phyloP scores from a whole-genome alignment of 2,113 vertebrate genomes.

The Poeciliopsis prolifica region DNA sequence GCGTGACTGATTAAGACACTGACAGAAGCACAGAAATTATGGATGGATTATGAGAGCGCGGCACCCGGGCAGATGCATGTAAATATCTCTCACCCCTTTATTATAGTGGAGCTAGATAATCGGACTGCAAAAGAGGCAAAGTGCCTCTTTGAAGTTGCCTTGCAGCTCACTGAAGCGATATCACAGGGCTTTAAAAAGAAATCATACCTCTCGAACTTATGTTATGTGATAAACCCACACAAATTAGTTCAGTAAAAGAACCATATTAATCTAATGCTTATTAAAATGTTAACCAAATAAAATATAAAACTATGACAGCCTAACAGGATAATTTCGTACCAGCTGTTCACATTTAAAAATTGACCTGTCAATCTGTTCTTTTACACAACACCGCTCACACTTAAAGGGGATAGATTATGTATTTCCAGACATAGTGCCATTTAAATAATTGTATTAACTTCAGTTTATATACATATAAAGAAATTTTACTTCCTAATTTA shows the following conservation, averaged over 20 bases:
- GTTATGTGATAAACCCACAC: too few relatives aligned
- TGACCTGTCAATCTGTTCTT: neutral
- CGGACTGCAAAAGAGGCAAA: neutral
- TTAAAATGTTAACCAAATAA: neutral
- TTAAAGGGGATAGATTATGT: too few relatives aligned
- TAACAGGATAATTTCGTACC: too few relatives aligned
- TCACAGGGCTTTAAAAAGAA: neutral
- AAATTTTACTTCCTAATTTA: too few relatives aligned
- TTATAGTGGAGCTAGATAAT: neutral
- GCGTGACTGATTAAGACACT: conserved; percentile 63
- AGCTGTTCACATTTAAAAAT: neutral
- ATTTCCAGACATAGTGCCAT: too few relatives aligned
- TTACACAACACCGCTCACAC: neutral
- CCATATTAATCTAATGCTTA: neutral
- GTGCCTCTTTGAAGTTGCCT: neutral
- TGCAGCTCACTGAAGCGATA: neutral
- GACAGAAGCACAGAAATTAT: conserved; percentile 44
- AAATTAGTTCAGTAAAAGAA: too few relatives aligned
- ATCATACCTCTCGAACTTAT: neutral
- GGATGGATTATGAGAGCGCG: conserved; percentile 6
- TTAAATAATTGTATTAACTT: too few relatives aligned
- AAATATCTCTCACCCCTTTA: neutral
- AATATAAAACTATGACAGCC: too few relatives aligned
- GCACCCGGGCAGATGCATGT: neutral
- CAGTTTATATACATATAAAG: too few relatives aligned